Percentiles rank a stretch among this genome's conserved stretches.
These are phyloP conservation scores for Spatulosminthurus flaviceps DNA, from an alignment of 2,888 invertebrate species.

Conservation along the genomic window DNA sequence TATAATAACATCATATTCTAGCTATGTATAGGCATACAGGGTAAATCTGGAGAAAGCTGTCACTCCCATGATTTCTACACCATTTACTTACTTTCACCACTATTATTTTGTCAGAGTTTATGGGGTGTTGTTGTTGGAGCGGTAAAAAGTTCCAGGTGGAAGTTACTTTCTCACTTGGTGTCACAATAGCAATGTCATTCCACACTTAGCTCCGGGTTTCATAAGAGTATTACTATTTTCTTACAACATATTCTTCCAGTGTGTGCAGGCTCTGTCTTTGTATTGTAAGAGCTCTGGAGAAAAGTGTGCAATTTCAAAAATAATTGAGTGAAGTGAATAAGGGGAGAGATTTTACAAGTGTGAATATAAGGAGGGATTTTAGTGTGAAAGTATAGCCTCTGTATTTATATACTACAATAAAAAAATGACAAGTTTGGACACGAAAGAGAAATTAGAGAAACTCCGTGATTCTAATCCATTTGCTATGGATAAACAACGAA, in stretches of 20 bases:
- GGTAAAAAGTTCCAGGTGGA: not conserved
- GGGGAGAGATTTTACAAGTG: too few species aligned
- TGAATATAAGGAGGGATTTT: too few species aligned
- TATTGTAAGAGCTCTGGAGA: too few species aligned
- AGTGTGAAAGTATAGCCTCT: too few species aligned
- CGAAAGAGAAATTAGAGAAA: slow-evolving; percentile 32
- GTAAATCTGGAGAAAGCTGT: not conserved
- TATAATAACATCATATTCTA: too few species aligned
- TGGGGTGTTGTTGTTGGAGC: not conserved
- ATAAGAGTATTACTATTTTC: not conserved
- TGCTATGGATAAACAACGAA: slow-evolving; percentile 5
- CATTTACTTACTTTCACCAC: not conserved
- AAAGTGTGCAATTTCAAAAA: too few species aligned
- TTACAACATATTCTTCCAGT: too few species aligned
- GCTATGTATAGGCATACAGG: too few species aligned
- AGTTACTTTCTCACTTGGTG: slow-evolving; percentile 8
- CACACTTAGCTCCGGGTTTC: not conserved
- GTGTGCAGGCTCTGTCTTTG: too few species aligned
- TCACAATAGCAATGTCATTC: not conserved
- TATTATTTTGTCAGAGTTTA: slow-evolving; percentile 1
- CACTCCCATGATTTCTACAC: not conserved
- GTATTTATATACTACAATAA: too few species aligned
- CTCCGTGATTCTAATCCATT: slow-evolving; percentile 40
- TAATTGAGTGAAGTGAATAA: too few species aligned
- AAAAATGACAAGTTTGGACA: not conserved